Evolutionary conservation across 2,797 vertebrate genomes (phyloP).

Genomic region (Lemur catta): DNA sequence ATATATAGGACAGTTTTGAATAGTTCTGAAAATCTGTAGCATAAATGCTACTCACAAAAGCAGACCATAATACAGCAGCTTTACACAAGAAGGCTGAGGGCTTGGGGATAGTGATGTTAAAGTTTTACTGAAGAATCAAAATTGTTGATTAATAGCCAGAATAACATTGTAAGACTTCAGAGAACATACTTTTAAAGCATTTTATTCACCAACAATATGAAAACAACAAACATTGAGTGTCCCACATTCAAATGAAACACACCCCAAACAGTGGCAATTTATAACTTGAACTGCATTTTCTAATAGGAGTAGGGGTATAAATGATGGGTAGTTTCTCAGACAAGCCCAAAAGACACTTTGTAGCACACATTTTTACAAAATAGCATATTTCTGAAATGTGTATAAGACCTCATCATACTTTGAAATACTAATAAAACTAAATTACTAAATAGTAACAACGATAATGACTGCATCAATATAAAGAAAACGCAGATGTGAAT

Average conservation of each 20-base stretch:
- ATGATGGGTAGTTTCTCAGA: neutral
- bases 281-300: conserved; percentile 38
- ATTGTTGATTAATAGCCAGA: neutral
- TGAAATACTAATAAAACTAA: conserved; percentile 19
- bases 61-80: neutral
- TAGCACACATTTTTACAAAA: neutral
- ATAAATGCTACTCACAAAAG: neutral
- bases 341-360: neutral
- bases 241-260: neutral
- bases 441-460: conserved; percentile 44
- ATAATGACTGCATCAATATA: conserved; percentile 50
- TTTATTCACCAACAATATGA: neutral
- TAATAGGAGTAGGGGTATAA: neutral
- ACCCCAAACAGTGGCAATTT: neutral
- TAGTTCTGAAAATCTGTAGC: conserved; percentile 27
- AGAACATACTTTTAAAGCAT: conserved; percentile 30
- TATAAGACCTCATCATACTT: neutral
- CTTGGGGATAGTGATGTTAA: neutral
- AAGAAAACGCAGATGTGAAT: conserved; percentile 40
- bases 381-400: neutral
- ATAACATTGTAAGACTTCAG: neutral
- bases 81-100: neutral
- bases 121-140: conserved; percentile 23
- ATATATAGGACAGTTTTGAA: neutral
- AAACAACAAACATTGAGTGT: conserved; percentile 3